Evolutionary conservation across 2,113 vertebrate species (phyloP).

Genomic region (Aleadryas rufinucha): DNA sequence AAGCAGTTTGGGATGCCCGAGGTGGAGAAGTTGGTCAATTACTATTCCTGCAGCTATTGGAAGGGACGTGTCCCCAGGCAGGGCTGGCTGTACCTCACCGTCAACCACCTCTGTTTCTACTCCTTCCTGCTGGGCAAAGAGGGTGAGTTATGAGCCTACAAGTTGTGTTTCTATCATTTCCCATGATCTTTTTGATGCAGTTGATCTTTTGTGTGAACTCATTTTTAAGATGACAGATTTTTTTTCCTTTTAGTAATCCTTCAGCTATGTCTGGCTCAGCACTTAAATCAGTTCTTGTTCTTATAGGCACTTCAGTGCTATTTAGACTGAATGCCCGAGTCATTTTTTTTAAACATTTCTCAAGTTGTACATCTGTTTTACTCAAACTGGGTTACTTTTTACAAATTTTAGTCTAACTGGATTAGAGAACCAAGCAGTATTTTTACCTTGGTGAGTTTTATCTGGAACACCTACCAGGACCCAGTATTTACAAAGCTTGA

Average conservation of each 20-base stretch:
- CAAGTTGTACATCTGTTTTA: neutral
- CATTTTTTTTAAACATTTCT: neutral
- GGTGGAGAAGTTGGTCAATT: constrained; percentile 96
- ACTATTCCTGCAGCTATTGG: constrained; percentile 98
- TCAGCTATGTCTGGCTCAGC: neutral
- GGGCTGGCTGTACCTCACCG: constrained; percentile 94
- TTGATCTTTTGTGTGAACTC: neutral
- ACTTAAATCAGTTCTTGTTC: neutral
- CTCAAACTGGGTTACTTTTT: neutral
- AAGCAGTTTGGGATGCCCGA: constrained; percentile 96
- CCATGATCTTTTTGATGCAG: neutral
- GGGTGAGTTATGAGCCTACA: constrained; percentile 71
- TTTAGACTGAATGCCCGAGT: neutral
- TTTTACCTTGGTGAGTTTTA: neutral
- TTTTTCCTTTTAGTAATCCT: neutral
- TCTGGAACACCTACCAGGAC: neutral
- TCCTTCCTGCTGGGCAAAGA: constrained; percentile 96
- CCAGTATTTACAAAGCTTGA: neutral
- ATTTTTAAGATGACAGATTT: neutral
- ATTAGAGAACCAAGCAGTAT: neutral
- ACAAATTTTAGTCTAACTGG: neutral
- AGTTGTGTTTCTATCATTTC: neutral
- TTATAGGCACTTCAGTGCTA: neutral
- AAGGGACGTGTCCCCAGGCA: constrained; percentile 94
- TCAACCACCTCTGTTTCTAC: constrained; percentile 98